phyloP scores from a whole-genome alignment of 37 sponge, comb jelly and placozoan species.

The Agelas oroides region DNA sequence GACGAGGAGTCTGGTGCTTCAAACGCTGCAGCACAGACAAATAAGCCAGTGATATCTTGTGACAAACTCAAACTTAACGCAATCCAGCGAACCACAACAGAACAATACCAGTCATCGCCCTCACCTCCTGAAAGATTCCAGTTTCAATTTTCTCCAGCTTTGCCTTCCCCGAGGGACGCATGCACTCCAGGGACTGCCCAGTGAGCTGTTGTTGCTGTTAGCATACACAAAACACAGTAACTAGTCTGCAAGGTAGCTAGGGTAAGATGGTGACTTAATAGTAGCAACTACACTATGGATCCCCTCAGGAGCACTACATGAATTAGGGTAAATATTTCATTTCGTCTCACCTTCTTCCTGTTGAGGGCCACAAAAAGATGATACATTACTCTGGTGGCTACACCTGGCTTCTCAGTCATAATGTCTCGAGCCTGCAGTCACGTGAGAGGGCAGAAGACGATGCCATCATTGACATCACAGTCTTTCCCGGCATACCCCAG shows the following conservation, averaged over 20 bases:
- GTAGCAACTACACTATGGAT: no score
- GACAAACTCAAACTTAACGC: not conserved
- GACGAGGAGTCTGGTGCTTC: slow-evolving; percentile 84
- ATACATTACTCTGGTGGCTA: slow-evolving; percentile 80
- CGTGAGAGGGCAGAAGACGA: not conserved
- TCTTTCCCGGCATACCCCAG: not conserved
- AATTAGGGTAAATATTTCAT: not conserved
- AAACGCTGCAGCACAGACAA: slow-evolving; percentile 53
- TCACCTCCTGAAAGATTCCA: slow-evolving; percentile 61
- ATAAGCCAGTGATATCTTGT: not conserved
- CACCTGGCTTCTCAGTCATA: slow-evolving; percentile 85
- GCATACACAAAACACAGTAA: not conserved
- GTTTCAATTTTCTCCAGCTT: slow-evolving; percentile 75
- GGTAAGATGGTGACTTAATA: not conserved
- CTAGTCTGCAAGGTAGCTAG: not conserved
- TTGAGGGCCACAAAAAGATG: slow-evolving; percentile 89
- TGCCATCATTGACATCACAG: slow-evolving; percentile 6
- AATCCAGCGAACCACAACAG: not conserved
- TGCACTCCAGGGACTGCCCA: slow-evolving; percentile 77
- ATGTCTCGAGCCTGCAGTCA: slow-evolving; percentile 75
- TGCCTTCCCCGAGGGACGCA: slow-evolving; percentile 67
- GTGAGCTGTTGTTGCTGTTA: slow-evolving; percentile 67
- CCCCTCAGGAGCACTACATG: not conserved
- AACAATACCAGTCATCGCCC: not conserved
- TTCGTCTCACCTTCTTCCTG: slow-evolving; percentile 66